Conservation (phyloP, 2,888 invertebrate species). For the Alsophila aescularia region DNA sequence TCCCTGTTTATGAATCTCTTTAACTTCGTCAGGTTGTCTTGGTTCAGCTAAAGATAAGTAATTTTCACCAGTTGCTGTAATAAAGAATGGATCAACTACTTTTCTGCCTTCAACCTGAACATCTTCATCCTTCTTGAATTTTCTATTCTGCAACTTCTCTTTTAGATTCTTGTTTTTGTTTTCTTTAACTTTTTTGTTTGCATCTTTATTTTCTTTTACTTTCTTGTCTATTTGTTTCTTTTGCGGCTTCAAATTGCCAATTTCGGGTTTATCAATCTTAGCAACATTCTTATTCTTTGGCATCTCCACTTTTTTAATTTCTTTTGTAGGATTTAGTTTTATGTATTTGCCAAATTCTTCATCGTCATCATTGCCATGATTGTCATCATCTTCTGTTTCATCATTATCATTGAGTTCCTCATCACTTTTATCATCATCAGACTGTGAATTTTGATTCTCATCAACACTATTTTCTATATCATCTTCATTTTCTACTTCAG, state of each 20-base stretch:
- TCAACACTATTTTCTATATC: constrained; percentile 31
- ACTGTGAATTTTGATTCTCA: constrained; percentile 11
- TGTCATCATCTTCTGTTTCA: constrained; percentile 22
- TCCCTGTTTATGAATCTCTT: constrained; percentile 70
- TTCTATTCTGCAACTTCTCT: constrained; percentile 64
- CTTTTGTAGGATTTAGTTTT: constrained; percentile 19
- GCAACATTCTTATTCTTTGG: constrained; percentile 1
- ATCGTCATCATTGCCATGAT: constrained; percentile 24
- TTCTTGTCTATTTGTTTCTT: constrained; percentile 14
- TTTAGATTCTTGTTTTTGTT: constrained; percentile 71
- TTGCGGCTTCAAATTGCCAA: constrained; percentile 8
- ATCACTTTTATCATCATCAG: constrained; percentile 15
- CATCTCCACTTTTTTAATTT: constrained; percentile 14
- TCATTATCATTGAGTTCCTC: constrained; percentile 23
- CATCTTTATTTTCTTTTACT: constrained; percentile 30
- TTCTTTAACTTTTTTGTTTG: constrained; percentile 60
- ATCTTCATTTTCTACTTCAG: constrained; percentile 26
- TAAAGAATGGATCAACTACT: constrained; percentile 77
- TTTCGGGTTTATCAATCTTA: constrained; percentile 7
- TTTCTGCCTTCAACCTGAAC: constrained; percentile 48
- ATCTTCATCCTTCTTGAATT: constrained; percentile 59
- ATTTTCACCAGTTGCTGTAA: constrained; percentile 72
- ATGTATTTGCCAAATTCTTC: constrained; percentile 15
- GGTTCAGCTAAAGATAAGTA: constrained; percentile 77
- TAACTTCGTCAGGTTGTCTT: constrained; percentile 73